Evolutionary conservation across 2,888 invertebrate species (phyloP), one percentile per base, ranked within the genome.

Genomic region (Cryptocephalus primarius): DNA sequence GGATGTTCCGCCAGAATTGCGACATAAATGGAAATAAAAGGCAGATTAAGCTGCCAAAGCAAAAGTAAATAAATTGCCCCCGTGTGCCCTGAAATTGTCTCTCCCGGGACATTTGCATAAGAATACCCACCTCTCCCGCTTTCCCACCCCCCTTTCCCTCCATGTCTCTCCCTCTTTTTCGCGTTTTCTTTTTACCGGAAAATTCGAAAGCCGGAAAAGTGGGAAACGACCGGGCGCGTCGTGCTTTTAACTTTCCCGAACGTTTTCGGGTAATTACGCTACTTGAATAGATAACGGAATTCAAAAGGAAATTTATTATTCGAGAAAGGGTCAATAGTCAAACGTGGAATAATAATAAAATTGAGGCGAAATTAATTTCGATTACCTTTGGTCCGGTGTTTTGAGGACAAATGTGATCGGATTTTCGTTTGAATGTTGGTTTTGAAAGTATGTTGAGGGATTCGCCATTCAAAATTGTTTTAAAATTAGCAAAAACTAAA

Each of bases 81-180:
- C 10, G 12, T 11, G 53, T 58, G 58, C 63, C 60, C 60, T 61
- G 56, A 67, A 67, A 66, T 68, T 66, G 66, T 65, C 66, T 64
- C 57, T 65, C 66, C 64, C 57, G 48, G 48, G 48, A 46, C 55
- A 68, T 68, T 68, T 68, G 66, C 68, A 68, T 68, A 60, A 67
- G 64, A 68, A 66, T 65, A 36, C 12, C 36, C 36, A 36, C 36
- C 36, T 12, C n/a, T 11, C 12, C 36, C 12, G 22, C 22, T 12
- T 36, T 12, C 3, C 12, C 22, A 4, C 22, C 36, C n/a, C n/a
- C 6, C 36, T 36, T 6, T 36, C 36, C 6, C 12, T 36, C 12
- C 4, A 2, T 36, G 3, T 36, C 36, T 4, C 36, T 36, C 6
- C 6, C 36, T 36, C 11, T 11, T 36, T 12, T 36, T 12, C 36